Percentiles rank a stretch among this genome's conserved stretches.
Conservation (phyloP, 1,140 invertebrate genomes). For the Neomicropteryx cornuta region DNA sequence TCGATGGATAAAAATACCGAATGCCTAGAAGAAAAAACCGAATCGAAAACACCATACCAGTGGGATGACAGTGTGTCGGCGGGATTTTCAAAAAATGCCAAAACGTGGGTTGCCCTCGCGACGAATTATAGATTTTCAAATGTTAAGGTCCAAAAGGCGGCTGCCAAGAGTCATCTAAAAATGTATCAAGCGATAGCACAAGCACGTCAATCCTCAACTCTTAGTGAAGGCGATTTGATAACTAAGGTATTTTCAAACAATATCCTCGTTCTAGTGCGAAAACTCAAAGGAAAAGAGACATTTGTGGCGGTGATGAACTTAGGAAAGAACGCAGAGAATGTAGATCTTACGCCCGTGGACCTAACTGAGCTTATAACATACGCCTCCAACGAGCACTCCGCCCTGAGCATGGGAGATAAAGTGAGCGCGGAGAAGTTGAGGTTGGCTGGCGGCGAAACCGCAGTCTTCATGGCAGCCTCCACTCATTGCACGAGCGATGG, state of each 20-base stretch:
- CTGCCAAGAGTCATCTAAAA: slow-evolving; percentile 26
- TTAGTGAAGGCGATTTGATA: slow-evolving; percentile 7
- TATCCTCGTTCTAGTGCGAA: slow-evolving; percentile 6
- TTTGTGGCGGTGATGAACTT: slow-evolving; percentile 25
- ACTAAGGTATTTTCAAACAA: slow-evolving; percentile 3
- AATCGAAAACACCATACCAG: slow-evolving; percentile 58
- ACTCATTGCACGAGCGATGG: slow-evolving; percentile 31
- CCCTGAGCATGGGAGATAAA: slow-evolving; percentile 18
- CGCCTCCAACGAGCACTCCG: slow-evolving; percentile 23
- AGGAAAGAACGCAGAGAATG: slow-evolving; percentile 18
- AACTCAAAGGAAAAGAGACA: too few relatives aligned
- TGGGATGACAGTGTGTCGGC: slow-evolving; percentile 52
- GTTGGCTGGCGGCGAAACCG: slow-evolving; percentile 23
- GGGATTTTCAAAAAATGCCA: slow-evolving; percentile 33
- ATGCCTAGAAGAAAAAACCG: slow-evolving; percentile 32
- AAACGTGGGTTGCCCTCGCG: slow-evolving; percentile 47
- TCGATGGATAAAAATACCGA: slow-evolving; percentile 8
- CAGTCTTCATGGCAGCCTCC: slow-evolving; percentile 23
- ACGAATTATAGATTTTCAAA: slow-evolving; percentile 42
- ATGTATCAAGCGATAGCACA: slow-evolving; percentile 19
- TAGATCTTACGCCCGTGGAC: slow-evolving; percentile 23
- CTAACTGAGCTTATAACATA: slow-evolving; percentile 27
- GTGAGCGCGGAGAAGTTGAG: slow-evolving; percentile 23
- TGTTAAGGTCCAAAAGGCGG: slow-evolving; percentile 35
- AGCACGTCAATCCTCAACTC: slow-evolving; percentile 25